Evolutionary conservation across 2,113 vertebrate genomes (phyloP).

Genomic region (Otolemur garnettii): DNA sequence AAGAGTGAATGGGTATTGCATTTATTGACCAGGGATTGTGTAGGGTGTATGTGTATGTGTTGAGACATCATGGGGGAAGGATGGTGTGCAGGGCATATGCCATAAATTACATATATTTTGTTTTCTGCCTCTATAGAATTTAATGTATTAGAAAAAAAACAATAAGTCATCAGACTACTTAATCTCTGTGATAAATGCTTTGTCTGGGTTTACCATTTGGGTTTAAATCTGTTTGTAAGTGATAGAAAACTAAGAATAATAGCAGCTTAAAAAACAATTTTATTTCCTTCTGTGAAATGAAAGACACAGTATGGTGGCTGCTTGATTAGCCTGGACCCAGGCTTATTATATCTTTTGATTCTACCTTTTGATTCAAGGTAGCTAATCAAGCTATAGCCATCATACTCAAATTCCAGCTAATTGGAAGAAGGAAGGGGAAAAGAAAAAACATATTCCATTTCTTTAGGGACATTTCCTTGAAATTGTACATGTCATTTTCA

Average conservation of each 20-base stretch:
- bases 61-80: neutral
- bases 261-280: neutral
- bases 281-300: neutral
- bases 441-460: neutral
- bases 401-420: neutral
- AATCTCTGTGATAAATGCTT: neutral
- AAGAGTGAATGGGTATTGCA: neutral
- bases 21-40: neutral
- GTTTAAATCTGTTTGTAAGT: neutral
- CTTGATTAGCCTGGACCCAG: neutral
- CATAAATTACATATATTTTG: neutral
- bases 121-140: neutral
- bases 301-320: neutral
- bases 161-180: neutral
- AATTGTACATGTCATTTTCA: neutral
- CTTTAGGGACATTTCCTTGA: neutral
- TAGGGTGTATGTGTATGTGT: neutral
- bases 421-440: neutral
- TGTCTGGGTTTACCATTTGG: neutral
- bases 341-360: constrained; percentile 11
- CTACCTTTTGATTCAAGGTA: neutral
- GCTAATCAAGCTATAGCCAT: neutral
- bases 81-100: neutral
- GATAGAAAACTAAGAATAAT: constrained; percentile 9
- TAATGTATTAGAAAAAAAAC: constrained; percentile 15